Base-by-base conservation (phyloP, 2,888 invertebrate genomes). In the Phytoseiulus persimilis region DNA sequence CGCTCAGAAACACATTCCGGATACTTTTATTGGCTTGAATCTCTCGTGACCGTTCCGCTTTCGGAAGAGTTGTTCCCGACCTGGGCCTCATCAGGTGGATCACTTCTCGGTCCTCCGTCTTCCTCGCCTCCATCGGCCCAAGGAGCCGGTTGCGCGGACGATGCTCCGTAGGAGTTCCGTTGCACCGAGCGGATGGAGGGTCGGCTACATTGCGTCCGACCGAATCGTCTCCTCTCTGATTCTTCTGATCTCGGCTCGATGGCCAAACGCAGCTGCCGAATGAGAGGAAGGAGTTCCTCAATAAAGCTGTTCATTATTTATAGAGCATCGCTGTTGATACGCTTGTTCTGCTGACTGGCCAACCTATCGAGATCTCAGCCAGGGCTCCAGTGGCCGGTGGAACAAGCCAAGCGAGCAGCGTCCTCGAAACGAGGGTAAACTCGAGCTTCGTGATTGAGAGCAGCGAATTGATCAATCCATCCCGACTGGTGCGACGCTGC, bases 231-330 rank as follows among this genome's bases (percentile, higher is more conserved):
- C 65, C 2, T 39, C 39, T 39, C 39, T 39, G 39, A 39, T 39
- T 39, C 39, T 39, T 39, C 39, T 65, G 65, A 65, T 65, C 65
- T 65, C 65, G 65, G 46, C 46, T 46, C 46, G 14, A 6, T 46
- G 46, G 23, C 65, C 65, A 65, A 65, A 2, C 23, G 65, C 65
- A 1, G 18, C 65, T 1, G 28, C 65, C 65, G 65, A 65, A 65
- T 65, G 65, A 65, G 65, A 65, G 18, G 65, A 65, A 65, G 65
- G 65, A 65, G 65, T 65, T 65, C 28, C 65, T 65, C 65, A 65
- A 65, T 65, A 65, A 65, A 65, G 65, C 65, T 65, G 65, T 65
- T 65, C 65, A 65, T 65, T 65, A 65, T 65, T 65, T 65, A 65
- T 65, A 65, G 65, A 65, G 65, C 65, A 65, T 65, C 65, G 65